These are phyloP conservation scores for Acrobeloides nanus DNA, from an alignment of 2,888 invertebrate species.

Conservation along the genomic window DNA sequence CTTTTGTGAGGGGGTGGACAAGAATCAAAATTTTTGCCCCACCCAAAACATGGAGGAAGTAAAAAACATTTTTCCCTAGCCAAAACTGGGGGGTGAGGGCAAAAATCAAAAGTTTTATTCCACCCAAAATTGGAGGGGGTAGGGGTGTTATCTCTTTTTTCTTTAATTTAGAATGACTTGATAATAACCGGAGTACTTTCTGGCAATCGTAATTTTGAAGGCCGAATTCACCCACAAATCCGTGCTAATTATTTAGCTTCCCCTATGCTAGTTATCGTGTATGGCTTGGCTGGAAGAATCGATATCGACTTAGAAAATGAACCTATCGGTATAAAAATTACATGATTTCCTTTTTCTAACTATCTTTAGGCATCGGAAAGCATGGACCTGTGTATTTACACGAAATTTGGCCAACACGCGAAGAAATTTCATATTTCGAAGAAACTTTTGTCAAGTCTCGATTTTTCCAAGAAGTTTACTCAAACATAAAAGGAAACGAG, in stretches of 20 bases:
- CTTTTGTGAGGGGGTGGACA: not conserved
- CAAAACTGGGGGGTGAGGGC: too few relatives aligned
- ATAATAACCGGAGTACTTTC: slow-evolving; percentile 92
- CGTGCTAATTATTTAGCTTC: slow-evolving; percentile 94
- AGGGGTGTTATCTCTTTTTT: slow-evolving; percentile 20
- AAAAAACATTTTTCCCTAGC: too few relatives aligned
- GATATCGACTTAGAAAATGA: slow-evolving; percentile 87
- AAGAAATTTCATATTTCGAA: slow-evolving; percentile 75
- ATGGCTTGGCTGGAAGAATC: slow-evolving; percentile 88
- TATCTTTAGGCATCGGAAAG: slow-evolving; percentile 13
- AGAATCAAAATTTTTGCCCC: too few relatives aligned
- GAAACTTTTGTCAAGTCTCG: slow-evolving; percentile 81
- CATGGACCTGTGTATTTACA: slow-evolving; percentile 59
- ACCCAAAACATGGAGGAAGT: too few relatives aligned
- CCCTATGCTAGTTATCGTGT: slow-evolving; percentile 91
- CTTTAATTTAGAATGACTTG: slow-evolving; percentile 77
- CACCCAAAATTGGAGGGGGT: too few relatives aligned
- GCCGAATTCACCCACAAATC: slow-evolving; percentile 90
- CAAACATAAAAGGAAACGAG: slow-evolving; percentile 64
- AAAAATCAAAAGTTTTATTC: not conserved
- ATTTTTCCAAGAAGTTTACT: slow-evolving; percentile 70
- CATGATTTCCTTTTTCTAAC: too few relatives aligned
- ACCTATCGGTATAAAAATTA: slow-evolving; percentile 65
- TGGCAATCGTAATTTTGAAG: slow-evolving; percentile 96
- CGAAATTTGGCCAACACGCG: slow-evolving; percentile 89